Conservation (phyloP, 2,797 vertebrate genomes). For the Fratercula arctica region DNA sequence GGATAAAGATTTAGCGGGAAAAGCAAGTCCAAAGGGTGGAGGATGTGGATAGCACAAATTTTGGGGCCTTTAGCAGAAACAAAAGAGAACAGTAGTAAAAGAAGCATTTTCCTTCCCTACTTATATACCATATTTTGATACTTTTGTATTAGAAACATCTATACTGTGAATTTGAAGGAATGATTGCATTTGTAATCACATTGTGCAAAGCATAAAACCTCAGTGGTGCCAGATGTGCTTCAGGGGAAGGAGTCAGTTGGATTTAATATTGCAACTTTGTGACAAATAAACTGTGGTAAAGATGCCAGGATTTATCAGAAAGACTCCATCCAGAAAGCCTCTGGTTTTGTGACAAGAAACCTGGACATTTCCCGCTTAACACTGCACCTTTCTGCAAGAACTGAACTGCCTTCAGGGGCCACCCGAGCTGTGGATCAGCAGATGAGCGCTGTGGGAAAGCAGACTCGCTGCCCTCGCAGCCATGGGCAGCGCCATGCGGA, state of each 20-base stretch:
- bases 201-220: background rate
- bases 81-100: background rate
- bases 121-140: background rate
- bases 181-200: background rate
- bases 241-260: background rate
- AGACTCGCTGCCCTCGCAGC: fast-evolving
- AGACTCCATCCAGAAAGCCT: background rate
- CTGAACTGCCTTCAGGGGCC: background rate
- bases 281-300: background rate
- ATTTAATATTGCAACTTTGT: background rate
- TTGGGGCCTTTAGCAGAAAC: background rate
- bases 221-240: background rate
- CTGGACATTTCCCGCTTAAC: background rate
- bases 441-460: background rate
- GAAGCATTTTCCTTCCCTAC: background rate
- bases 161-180: background rate
- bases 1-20: background rate
- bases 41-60: background rate
- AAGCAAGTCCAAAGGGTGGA: background rate
- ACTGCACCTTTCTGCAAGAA: background rate
- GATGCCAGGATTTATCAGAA: background rate
- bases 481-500: background rate
- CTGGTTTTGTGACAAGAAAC: background rate
- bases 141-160: background rate
- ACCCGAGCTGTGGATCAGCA: background rate